These are phyloP conservation scores for Caerostris darwini DNA, from an alignment of 1,140 invertebrate genomes.

Conservation along the genomic window DNA sequence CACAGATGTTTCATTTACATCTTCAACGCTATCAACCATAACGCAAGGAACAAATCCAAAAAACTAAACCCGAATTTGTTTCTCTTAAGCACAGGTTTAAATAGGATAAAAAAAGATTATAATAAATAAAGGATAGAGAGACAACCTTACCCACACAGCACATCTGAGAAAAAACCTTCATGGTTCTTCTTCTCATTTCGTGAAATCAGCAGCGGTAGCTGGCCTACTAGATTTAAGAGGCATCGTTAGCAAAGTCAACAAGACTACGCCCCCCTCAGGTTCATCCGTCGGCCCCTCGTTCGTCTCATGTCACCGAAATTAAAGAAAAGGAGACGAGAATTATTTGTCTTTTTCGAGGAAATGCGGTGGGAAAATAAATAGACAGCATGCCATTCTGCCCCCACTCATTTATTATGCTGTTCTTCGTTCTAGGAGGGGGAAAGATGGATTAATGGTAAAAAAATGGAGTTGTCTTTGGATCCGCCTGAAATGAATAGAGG, in stretches of 20 bases:
- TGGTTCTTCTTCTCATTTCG: neutral
- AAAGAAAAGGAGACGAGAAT: slow-evolving; percentile 48
- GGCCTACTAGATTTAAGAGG: slow-evolving; percentile 28
- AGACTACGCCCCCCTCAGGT: slow-evolving; percentile 1
- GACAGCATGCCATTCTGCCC: slow-evolving; percentile 1
- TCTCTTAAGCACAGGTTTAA: neutral
- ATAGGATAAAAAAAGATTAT: neutral
- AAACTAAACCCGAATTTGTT: neutral
- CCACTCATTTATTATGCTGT: slow-evolving; percentile 26
- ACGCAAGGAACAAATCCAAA: neutral
- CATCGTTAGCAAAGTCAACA: slow-evolving; percentile 56
- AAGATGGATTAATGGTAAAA: slow-evolving; percentile 49
- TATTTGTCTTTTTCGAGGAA: slow-evolving; percentile 48
- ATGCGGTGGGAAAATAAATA: slow-evolving; percentile 43
- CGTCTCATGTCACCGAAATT: slow-evolving; percentile 46
- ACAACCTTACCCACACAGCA: neutral
- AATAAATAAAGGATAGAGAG: slow-evolving; percentile 6
- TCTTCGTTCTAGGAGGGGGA: neutral
- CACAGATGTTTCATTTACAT: neutral
- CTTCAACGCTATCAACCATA: neutral
- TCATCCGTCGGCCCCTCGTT: slow-evolving; percentile 40
- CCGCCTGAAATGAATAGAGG: slow-evolving; percentile 23
- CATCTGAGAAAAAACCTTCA: neutral
- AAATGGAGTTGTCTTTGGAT: slow-evolving; percentile 48
- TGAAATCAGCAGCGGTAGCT: slow-evolving; percentile 32